These are phyloP conservation scores for Choristoneura fumiferana DNA, from an alignment of 1,140 invertebrate genomes.

Conservation along the genomic window DNA sequence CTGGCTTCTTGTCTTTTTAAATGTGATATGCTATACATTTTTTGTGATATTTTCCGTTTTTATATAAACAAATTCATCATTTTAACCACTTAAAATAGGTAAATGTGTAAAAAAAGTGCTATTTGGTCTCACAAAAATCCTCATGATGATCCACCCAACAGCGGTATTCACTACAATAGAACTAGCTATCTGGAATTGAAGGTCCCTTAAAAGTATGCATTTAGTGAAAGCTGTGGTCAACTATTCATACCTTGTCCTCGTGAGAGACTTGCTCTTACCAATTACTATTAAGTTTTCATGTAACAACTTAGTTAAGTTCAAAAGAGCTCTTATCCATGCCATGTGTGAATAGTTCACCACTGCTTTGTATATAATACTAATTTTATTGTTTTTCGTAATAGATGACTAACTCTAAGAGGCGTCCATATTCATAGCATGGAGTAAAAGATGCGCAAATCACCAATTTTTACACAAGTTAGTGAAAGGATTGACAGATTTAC, in stretches of 20 bases:
- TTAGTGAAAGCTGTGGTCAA: conserved; percentile 70
- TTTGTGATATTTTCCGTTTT: conserved; percentile 70
- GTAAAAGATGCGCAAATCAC: conserved; percentile 72
- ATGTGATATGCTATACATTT: conserved; percentile 73
- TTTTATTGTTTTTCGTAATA: conserved; percentile 73
- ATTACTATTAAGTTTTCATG: conserved; percentile 17
- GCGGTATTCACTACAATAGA: conserved; percentile 74
- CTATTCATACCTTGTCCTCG: conserved; percentile 39
- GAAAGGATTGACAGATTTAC: conserved; percentile 67
- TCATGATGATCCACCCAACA: conserved; percentile 64
- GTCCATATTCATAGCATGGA: conserved; percentile 74
- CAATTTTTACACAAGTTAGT: conserved; percentile 70
- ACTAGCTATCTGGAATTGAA: conserved; percentile 78
- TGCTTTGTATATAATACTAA: conserved; percentile 68
- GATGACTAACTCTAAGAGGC: conserved; percentile 75
- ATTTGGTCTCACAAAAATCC: conserved; percentile 73
- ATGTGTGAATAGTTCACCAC: conserved; percentile 66
- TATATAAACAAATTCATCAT: conserved; percentile 64
- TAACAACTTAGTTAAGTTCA: conserved; percentile 15
- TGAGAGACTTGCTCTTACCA: conserved; percentile 6
- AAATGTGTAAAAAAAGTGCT: conserved; percentile 70
- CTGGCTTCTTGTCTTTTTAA: conserved; percentile 54
- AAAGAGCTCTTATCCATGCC: conserved; percentile 21
- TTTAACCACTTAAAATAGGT: conserved; percentile 63
- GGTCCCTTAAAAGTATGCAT: conserved; percentile 77